Conservation (phyloP, 2,888 invertebrate species). For the Homarus gammarus region DNA sequence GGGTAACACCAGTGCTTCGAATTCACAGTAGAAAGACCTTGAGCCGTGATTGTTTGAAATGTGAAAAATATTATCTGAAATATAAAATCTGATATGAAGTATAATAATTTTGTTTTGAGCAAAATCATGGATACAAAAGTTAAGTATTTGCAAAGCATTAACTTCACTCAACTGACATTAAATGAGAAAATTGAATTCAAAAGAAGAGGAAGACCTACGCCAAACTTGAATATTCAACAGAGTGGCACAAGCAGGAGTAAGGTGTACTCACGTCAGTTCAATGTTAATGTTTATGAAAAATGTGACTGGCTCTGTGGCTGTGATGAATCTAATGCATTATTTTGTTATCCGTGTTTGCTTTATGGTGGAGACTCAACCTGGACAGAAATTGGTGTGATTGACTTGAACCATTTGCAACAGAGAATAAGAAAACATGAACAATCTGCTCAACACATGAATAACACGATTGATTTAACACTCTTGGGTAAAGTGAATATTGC, state of each 20-base stretch:
- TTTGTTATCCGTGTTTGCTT: slow-evolving; percentile 51
- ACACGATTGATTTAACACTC: slow-evolving; percentile 35
- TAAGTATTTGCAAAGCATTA: slow-evolving; percentile 32
- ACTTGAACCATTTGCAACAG: slow-evolving; percentile 36
- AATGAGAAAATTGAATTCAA: slow-evolving; percentile 32
- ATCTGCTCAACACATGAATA: slow-evolving; percentile 43
- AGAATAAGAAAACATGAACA: slow-evolving; percentile 46
- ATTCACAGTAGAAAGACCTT: too few species aligned
- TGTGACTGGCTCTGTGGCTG: slow-evolving; percentile 55
- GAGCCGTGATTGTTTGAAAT: too few species aligned
- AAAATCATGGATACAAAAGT: slow-evolving; percentile 2
- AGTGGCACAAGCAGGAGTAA: slow-evolving; percentile 24
- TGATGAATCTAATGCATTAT: slow-evolving; percentile 34
- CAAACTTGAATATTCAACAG: slow-evolving; percentile 9
- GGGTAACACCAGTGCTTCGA: too few species aligned
- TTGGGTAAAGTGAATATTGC: too few species aligned
- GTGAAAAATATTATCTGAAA: too few species aligned
- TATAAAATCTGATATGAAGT: too few species aligned
- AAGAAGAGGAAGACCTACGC: slow-evolving; percentile 38
- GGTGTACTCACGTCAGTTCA: slow-evolving; percentile 30
- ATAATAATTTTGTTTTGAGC: too few species aligned
- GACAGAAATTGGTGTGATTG: slow-evolving; percentile 35
- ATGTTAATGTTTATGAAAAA: slow-evolving; percentile 34
- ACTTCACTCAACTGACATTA: slow-evolving; percentile 24
- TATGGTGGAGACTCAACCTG: slow-evolving; percentile 42